Percentiles rank a stretch among this genome's conserved stretches.
These are phyloP conservation scores for Rhegmatorhina hoffmannsi DNA, from an alignment of 2,113 vertebrate species.

Conservation along the genomic window DNA sequence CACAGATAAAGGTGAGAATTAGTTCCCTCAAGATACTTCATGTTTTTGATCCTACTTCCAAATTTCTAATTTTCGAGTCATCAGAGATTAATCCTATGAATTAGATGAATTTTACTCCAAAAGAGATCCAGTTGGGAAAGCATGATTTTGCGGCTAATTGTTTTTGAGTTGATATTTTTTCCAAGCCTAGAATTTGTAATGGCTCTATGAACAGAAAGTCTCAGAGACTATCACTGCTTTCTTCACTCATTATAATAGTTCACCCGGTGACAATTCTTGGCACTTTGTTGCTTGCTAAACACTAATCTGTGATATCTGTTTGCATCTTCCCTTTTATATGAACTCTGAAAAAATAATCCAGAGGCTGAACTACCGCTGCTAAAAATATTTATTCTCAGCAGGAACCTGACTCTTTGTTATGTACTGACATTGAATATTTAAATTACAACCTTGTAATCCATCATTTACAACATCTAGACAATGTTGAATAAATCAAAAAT, in stretches of 20 bases:
- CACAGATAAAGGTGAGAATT: neutral
- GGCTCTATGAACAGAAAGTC: neutral
- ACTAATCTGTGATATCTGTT: neutral
- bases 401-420: neutral
- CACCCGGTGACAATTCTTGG: neutral
- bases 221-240: neutral
- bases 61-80: neutral
- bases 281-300: neutral
- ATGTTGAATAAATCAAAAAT: conserved; percentile 40
- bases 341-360: neutral
- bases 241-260: neutral
- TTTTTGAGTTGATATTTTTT: neutral
- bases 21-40: neutral
- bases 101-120: neutral
- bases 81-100: neutral
- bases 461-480: conserved; percentile 1
- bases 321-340: neutral
- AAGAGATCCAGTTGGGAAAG: neutral
- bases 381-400: conserved; percentile 31
- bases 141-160: neutral
- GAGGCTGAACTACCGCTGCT: neutral
- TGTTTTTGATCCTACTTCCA: neutral
- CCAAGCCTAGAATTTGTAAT: neutral
- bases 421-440: conserved; percentile 24
- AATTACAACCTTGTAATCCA: conserved; percentile 40